Percentiles rank a stretch among this genome's conserved stretches.
Conservation (phyloP, 2,888 invertebrate genomes). For the Parelbella ahira region DNA sequence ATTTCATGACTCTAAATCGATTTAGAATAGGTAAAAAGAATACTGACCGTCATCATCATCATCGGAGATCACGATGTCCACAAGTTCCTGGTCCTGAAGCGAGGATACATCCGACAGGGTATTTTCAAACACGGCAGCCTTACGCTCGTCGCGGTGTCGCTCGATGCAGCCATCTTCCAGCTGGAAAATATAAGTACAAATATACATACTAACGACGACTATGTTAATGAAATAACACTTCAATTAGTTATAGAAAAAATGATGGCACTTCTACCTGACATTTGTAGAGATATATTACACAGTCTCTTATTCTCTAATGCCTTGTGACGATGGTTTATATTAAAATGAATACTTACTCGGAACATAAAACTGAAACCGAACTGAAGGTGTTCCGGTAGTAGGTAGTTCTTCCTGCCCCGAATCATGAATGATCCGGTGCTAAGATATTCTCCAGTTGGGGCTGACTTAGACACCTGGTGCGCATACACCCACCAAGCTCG, state of each 20-base stretch:
- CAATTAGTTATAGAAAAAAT: too few relatives aligned
- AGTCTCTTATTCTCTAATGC: too few relatives aligned
- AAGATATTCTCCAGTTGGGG: conserved; percentile 98
- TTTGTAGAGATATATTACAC: too few relatives aligned
- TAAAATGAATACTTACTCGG: too few relatives aligned
- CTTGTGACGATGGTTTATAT: too few relatives aligned
- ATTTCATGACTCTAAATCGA: too few relatives aligned
- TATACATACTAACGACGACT: too few relatives aligned
- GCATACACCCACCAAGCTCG: conserved; percentile 98
- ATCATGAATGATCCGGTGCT: conserved; percentile 98
- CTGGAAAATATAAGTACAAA: too few relatives aligned
- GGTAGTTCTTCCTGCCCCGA: conserved; percentile 97
- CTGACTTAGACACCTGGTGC: conserved; percentile 97
- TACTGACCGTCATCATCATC: conserved; percentile 11
- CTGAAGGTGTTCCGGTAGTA: conserved; percentile 94
- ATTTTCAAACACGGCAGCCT: conserved; percentile 55
- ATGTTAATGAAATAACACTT: too few relatives aligned
- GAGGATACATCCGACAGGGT: conserved; percentile 46
- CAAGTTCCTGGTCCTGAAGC: conserved; percentile 34
- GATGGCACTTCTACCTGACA: too few relatives aligned
- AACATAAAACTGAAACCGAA: conserved; percentile 97
- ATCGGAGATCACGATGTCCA: conserved; percentile 74
- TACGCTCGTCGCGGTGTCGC: conserved; percentile 89
- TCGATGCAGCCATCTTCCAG: conserved; percentile 94
- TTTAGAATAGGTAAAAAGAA: too few relatives aligned